Evolutionary conservation across 1,140 invertebrate genomes (phyloP), one percentile per base, ranked within the genome.

Genomic region (Ostrea edulis): DNA sequence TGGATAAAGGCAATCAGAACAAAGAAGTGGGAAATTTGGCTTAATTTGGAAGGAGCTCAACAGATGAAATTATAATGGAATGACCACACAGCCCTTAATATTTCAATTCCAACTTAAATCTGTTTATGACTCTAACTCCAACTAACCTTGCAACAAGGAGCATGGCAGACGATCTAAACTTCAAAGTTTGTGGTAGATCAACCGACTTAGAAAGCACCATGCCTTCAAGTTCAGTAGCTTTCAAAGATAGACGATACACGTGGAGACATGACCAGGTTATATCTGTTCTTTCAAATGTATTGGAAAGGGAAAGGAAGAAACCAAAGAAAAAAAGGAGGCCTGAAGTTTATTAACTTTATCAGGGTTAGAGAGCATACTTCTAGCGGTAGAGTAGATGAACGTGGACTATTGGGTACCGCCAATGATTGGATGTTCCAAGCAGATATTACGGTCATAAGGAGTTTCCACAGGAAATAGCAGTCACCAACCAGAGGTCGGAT

Each of bases 221-320:
- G 25, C 84, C 82, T 68, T 68, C 82, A 53, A 65, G 14, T 44
- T 68, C 82, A 29, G 51, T 25, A 4, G 44, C 82, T 25, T 71
- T 87, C 58, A 25, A 22, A 52, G 82, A 87, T 53, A 51, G 53
- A 53, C 65, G 82, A 55, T 87, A 84, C 58, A 87, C 20, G 54
- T 54, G 25, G 71, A 22, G 52, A 81, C 85, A 22, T 29, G 12
- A 86, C 51, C 71, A 12, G 20, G 65, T 86, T 22, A 8, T 86
- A 77, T 51, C 35, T 8, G 20, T 22, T 53, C 35, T 44, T 44
- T 1, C 35, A 44, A 5, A 20, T 77, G 8, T 35, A 35, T 14
- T 35, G 22, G 2, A 29, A 77, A 71, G 5, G 17, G 9, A 20
- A 83, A 4, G 44, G 51, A 83, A 29, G 5, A 29, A 53, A 22